phyloP scores from a whole-genome alignment of 2,113 vertebrate genomes.

The Vireo altiloquus region DNA sequence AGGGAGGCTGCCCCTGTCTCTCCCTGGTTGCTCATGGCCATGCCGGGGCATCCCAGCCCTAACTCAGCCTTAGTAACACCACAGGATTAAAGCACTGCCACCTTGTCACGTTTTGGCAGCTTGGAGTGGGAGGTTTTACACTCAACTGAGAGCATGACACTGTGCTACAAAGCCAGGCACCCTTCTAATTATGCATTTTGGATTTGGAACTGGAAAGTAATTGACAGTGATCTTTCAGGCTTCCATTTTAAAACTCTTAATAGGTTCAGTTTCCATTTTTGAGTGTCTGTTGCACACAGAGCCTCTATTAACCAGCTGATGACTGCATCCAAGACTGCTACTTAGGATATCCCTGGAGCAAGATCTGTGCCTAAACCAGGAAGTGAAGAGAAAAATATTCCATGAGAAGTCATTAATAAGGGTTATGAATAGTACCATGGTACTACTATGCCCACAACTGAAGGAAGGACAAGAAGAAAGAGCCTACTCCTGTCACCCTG shows the following conservation, averaged over 20 bases:
- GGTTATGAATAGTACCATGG: not conserved
- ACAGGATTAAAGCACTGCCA: not conserved
- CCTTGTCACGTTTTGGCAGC: not conserved
- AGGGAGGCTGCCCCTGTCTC: not conserved
- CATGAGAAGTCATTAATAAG: not conserved
- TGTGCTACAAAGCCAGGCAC: not conserved
- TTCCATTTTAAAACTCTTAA: not conserved
- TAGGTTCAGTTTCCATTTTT: not conserved
- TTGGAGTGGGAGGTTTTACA: not conserved
- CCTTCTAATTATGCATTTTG: not conserved
- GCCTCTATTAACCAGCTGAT: not conserved
- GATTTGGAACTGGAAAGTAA: not conserved
- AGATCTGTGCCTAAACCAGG: not conserved
- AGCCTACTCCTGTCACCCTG: too few species aligned
- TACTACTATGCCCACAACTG: not conserved
- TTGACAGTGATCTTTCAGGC: not conserved
- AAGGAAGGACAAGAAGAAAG: not conserved
- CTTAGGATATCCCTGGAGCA: not conserved
- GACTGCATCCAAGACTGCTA: not conserved
- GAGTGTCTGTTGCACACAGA: not conserved
- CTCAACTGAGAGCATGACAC: not conserved
- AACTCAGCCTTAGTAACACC: not conserved
- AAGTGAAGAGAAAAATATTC: not conserved
- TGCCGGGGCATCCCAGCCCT: not conserved
- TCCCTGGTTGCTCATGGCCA: not conserved